Base-by-base conservation (phyloP, 2,888 invertebrate genomes). In the Brachynemurus nebulosus region DNA sequence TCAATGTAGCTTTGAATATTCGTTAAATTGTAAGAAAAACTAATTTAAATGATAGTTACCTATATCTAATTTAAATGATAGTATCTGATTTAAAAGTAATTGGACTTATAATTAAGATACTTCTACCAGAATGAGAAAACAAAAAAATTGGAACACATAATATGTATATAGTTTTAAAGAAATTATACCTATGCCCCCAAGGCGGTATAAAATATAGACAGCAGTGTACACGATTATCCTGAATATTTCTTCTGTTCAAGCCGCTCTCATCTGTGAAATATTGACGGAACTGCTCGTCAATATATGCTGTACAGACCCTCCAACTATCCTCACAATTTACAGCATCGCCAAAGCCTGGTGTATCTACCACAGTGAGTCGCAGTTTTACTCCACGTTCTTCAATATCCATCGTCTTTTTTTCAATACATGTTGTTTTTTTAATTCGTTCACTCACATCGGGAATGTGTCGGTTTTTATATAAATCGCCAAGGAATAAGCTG, bases 171-270 rank as follows among this genome's bases (percentile, higher is more conserved):
- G n/a, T n/a, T n/a, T n/a, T 23, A 34, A 19, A 45, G 12, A 35
- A 38, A 38, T 37, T 16, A 59, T 66, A 92, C 91, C 92, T 92
- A 64, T 91, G 92, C 8, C 93, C 91, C 73, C 88, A 92, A 2
- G 95, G 92, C 34, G 92, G 91, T 48, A 95, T 84, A 63, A 95
- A 95, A 62, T 95, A 95, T 40, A 95, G 73, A 62, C 86, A 95
- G 65, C 95, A 95, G 61, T 96, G 95, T 9, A 96, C 92, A 48
- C 96, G 72, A 63, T 92, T 93, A 65, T 96, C 96, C 58, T 90
- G 85, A 61, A 95, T 93, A 63, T 95, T 91, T 58, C 91, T 76
- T 45, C 96, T 71, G 65, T 96, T 95, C 20, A 96, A 71, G 19
- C 95, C 95, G 62, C 92, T 95, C 66, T 96, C 96, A 56, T 91